Conservation (phyloP, 2,888 invertebrate species). For the Conops quadrifasciatus region DNA sequence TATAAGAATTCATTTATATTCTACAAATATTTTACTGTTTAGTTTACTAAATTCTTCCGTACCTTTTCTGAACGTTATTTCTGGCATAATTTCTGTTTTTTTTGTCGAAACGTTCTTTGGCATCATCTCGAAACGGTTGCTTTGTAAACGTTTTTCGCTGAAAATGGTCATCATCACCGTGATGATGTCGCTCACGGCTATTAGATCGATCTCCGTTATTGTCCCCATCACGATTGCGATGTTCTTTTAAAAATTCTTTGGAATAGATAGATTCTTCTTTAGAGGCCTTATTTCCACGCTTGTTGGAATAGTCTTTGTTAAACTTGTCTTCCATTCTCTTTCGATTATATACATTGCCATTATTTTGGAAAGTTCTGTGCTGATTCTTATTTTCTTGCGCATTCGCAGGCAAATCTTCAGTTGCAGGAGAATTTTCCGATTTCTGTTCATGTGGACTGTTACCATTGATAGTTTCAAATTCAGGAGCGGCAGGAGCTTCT, state of each 20-base stretch:
- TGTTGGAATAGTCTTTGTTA: conserved; percentile 27
- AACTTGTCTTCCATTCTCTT: conserved; percentile 32
- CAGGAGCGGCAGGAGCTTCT: background rate
- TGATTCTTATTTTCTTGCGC: conserved; percentile 31
- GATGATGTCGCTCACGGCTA: conserved; percentile 29
- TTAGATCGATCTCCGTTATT: conserved; percentile 26
- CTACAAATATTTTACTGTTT: background rate
- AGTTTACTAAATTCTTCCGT: background rate
- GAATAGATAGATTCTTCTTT: background rate
- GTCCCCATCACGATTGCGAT: conserved; percentile 8
- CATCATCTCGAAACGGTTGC: conserved; percentile 32
- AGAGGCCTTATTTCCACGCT: conserved; percentile 17
- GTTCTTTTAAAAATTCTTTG: conserved; percentile 16
- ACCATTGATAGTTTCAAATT: background rate
- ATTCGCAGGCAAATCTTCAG: too few species aligned
- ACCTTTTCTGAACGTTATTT: conserved; percentile 36
- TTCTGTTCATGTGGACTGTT: too few species aligned
- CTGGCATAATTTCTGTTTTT: conserved; percentile 31
- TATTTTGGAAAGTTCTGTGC: conserved; percentile 35
- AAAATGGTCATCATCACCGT: conserved; percentile 37
- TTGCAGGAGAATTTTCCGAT: too few species aligned
- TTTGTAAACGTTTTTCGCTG: conserved; percentile 41
- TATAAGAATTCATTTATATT: too few species aligned
- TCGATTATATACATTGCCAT: conserved; percentile 29
- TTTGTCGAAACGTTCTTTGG: conserved; percentile 39